Conservation (phyloP, 2,113 vertebrate genomes). For the Pionites leucogaster region DNA sequence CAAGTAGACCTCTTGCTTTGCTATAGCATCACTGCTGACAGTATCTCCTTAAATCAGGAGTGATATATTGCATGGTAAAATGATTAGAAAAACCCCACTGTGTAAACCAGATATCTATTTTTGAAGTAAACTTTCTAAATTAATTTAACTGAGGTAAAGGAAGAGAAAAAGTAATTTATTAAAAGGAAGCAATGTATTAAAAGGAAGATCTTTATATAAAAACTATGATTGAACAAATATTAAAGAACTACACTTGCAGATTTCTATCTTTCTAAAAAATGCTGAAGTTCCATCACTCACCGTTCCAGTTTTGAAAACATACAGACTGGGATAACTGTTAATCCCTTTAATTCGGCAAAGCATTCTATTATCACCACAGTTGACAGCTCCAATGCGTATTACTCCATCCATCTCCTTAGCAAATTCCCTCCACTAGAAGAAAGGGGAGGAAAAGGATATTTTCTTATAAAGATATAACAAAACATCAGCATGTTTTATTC, state of each 20-base stretch:
- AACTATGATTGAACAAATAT: neutral
- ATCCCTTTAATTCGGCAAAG: constrained; percentile 93
- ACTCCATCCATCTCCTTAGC: constrained; percentile 96
- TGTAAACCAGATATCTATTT: neutral
- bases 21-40: neutral
- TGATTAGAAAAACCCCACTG: neutral
- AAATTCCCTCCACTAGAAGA: constrained; percentile 92
- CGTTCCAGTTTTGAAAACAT: constrained; percentile 86
- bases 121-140: neutral
- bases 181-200: neutral
- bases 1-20: neutral
- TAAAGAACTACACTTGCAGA: neutral
- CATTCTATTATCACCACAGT: constrained; percentile 94
- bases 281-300: constrained; percentile 68
- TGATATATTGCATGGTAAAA: neutral
- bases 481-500: neutral
- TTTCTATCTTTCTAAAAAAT: neutral
- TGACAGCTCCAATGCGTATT: constrained; percentile 93
- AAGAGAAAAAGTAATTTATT: neutral
- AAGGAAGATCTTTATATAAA: neutral
- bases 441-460: neutral
- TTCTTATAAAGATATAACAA: neutral
- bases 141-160: neutral
- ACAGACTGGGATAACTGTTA: constrained; percentile 93
- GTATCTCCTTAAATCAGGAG: neutral